phyloP scores from a whole-genome alignment of 2,888 invertebrate genomes.

The Ectemnius lituratus region DNA sequence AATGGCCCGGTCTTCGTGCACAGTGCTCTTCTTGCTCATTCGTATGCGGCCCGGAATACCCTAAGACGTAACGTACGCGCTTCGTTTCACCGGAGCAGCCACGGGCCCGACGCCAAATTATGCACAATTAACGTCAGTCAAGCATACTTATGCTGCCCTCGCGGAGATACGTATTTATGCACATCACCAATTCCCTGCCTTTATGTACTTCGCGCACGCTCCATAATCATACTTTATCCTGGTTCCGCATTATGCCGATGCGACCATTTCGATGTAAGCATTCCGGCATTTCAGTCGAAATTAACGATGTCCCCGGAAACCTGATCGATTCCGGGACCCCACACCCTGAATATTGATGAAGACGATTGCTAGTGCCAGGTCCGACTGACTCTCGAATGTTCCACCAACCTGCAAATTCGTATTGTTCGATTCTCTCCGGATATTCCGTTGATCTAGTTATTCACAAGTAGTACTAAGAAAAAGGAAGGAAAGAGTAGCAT shows the following conservation, averaged over 20 bases:
- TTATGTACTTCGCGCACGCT: slow-evolving; percentile 58
- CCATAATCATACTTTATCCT: slow-evolving; percentile 52
- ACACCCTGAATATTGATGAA: too few relatives aligned
- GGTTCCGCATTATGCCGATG: slow-evolving; percentile 33
- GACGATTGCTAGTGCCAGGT: too few relatives aligned
- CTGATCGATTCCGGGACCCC: slow-evolving; percentile 47
- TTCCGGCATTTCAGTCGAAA: slow-evolving; percentile 30
- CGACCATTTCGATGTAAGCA: background rate
- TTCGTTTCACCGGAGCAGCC: slow-evolving; percentile 65
- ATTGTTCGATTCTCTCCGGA: too few relatives aligned
- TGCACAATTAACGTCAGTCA: slow-evolving; percentile 76
- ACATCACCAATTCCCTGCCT: slow-evolving; percentile 54
- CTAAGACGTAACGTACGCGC: slow-evolving; percentile 63
- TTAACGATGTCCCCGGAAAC: slow-evolving; percentile 43
- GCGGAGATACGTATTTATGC: slow-evolving; percentile 64
- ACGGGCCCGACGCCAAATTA: slow-evolving; percentile 60
- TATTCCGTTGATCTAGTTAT: too few relatives aligned
- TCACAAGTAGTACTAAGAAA: too few relatives aligned
- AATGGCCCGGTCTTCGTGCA: slow-evolving; percentile 33
- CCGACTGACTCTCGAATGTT: too few relatives aligned
- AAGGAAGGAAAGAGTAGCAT: too few relatives aligned
- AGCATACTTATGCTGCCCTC: slow-evolving; percentile 70
- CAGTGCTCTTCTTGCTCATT: slow-evolving; percentile 54
- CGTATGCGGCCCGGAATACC: slow-evolving; percentile 65
- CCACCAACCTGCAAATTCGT: too few relatives aligned